phyloP scores from a whole-genome alignment of 2,113 vertebrate species.

The Pristiophorus japonicus region DNA sequence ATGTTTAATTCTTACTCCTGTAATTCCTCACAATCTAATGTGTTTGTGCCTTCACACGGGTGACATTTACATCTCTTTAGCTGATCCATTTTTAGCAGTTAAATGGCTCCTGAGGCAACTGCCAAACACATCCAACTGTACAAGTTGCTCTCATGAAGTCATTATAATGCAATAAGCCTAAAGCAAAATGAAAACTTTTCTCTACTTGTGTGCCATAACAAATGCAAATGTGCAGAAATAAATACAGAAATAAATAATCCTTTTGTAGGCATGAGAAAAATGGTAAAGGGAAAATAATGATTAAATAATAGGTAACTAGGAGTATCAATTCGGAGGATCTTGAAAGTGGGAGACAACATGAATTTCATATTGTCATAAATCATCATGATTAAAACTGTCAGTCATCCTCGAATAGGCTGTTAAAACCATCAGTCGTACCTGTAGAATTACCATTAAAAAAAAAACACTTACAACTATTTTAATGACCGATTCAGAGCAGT shows the following conservation, averaged over 20 bases:
- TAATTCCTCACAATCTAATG: neutral
- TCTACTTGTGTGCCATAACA: neutral
- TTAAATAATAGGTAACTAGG: neutral
- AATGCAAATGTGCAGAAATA: neutral
- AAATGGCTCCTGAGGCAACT: neutral
- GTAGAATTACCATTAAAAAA: neutral
- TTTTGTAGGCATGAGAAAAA: neutral
- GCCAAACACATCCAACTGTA: neutral
- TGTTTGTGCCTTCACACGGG: neutral
- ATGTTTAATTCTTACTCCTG: neutral
- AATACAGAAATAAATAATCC: neutral
- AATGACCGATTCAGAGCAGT: neutral
- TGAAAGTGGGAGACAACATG: neutral
- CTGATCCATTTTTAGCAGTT: neutral
- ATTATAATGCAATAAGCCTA: neutral
- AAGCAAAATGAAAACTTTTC: neutral
- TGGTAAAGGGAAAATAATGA: neutral
- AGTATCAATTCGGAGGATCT: neutral
- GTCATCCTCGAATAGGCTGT: neutral
- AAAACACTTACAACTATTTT: neutral
- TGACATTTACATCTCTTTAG: neutral
- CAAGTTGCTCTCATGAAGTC: slow-evolving; percentile 17
- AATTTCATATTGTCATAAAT: neutral
- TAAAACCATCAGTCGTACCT: neutral
- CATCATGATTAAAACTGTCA: neutral